Evolutionary conservation across 2,113 vertebrate genomes (phyloP).

Genomic region (Prinia subflava): DNA sequence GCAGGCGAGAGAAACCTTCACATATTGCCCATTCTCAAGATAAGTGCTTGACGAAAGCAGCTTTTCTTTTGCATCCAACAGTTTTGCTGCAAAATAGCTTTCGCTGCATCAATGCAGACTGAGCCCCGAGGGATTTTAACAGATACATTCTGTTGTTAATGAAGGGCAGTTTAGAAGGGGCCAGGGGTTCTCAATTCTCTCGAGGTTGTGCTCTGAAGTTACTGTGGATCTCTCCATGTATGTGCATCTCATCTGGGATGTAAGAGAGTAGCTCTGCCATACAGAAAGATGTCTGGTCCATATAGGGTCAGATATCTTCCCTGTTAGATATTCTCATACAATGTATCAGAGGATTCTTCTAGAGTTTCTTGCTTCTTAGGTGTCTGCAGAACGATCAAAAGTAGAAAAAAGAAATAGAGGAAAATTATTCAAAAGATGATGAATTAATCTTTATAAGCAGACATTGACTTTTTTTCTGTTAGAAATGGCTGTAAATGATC

Average conservation of each 20-base stretch:
- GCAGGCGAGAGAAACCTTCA: neutral
- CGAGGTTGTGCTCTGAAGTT: neutral
- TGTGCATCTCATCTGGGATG: neutral
- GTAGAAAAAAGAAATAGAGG: conserved; percentile 21
- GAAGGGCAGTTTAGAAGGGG: conserved; percentile 38
- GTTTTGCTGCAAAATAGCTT: conserved; percentile 21
- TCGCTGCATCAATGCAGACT: neutral
- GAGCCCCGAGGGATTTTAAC: neutral
- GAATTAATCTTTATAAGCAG: conserved; percentile 46
- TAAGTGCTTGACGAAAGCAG: conserved; percentile 17
- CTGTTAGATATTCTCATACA: conserved; percentile 62
- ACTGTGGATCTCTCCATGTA: neutral
- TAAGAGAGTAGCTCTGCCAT: neutral
- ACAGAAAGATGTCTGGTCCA: neutral
- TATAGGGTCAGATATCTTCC: neutral
- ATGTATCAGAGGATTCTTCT: conserved; percentile 18
- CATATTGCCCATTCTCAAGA: neutral
- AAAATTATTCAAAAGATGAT: conserved; percentile 38
- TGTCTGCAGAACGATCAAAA: conserved; percentile 41
- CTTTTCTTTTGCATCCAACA: conserved; percentile 7
- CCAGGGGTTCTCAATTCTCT: neutral
- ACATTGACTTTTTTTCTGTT: conserved; percentile 1
- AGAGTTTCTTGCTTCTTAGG: conserved; percentile 6
- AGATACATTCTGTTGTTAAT: conserved; percentile 33
- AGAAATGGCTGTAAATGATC: conserved; percentile 35